Evolutionary conservation across 2,888 invertebrate species (phyloP), one percentile per base, ranked within the genome.

Genomic region (Phaonia tiefii): DNA sequence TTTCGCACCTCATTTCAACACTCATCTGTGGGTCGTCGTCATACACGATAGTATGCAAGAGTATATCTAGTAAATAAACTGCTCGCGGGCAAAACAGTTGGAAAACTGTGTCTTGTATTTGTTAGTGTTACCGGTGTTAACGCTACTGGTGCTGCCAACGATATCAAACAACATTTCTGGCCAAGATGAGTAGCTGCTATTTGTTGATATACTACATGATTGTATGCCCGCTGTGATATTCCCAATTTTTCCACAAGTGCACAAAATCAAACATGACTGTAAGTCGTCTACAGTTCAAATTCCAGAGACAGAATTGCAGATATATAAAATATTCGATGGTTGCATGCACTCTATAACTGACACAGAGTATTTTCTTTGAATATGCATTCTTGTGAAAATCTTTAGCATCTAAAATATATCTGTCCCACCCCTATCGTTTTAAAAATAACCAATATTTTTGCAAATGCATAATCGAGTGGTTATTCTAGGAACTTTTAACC

Each of bases 1-100:
- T 80, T 79, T 83, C 79, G 56, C 84, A 84, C 84, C 84, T 84
- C 77, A 75, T 76, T 83, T 83, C 74, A 78, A 73, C 71, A 74
- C 44, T 70, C 74, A 66, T 49, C 70, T 42, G 65, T 70, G 65
- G 39, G 69, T 37, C 37, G 69, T 37, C 37, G 65, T 65, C 31
- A 66, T 46, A 63, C 26, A 86, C 80, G 66, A 56, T 80, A 7
- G 37, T 58, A 54, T 13, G n/a, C 25, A n/a, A n/a, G 3, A 31
- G 31, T 8, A 31, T 31, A 3, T 39, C 39, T n/a, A 17, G 13
- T 56, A 66, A 5, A 31, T 8, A 39, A 37, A 49, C 31, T n/a
- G 49, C 54, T 60, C 49, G 54, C 13, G 51, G 49, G 70, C 44
- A 58, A 13, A 65, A 73, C 80, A 76, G 74, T 77, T 51, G 74